Conservation (phyloP, 2,888 invertebrate genomes). For the Macrosoma leucophasiata region DNA sequence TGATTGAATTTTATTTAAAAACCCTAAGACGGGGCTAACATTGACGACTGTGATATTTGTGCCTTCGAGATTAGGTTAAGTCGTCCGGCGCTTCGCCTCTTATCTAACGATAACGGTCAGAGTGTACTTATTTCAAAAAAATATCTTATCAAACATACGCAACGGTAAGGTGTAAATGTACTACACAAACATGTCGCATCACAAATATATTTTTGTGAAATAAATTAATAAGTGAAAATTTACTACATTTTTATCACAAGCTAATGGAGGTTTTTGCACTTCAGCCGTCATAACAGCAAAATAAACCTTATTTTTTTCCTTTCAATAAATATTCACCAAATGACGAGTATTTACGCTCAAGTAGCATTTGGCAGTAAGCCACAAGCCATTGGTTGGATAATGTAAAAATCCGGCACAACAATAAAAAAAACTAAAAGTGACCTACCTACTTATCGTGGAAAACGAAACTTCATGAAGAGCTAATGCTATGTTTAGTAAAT, state of each 20-base stretch:
- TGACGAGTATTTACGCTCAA: conserved; percentile 27
- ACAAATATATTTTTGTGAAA: conserved; percentile 10
- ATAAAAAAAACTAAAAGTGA: conserved; percentile 11
- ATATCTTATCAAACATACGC: conserved; percentile 53
- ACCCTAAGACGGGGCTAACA: conserved; percentile 34
- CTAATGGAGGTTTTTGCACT: no score
- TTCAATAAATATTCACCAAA: no score
- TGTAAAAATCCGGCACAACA: conserved; percentile 17
- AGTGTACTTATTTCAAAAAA: conserved; percentile 52
- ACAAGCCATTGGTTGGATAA: conserved; percentile 25
- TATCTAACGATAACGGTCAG: conserved; percentile 49
- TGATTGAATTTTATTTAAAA: conserved; percentile 47
- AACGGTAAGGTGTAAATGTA: conserved; percentile 50
- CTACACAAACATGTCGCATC: conserved; percentile 39
- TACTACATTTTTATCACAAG: conserved; percentile 13
- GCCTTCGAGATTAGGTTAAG: conserved; percentile 46
- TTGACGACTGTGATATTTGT: conserved; percentile 43
- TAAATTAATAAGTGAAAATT: conserved; percentile 12
- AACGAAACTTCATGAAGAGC: conserved; percentile 12
- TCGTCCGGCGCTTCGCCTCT: conserved; percentile 35
- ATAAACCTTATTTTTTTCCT: no score
- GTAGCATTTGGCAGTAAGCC: conserved; percentile 29
- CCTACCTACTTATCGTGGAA: conserved; percentile 10
- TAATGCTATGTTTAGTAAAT: no score
- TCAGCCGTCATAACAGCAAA: no score